Conservation (phyloP, 1,140 invertebrate species). For the Chionoecetes opilio region DNA sequence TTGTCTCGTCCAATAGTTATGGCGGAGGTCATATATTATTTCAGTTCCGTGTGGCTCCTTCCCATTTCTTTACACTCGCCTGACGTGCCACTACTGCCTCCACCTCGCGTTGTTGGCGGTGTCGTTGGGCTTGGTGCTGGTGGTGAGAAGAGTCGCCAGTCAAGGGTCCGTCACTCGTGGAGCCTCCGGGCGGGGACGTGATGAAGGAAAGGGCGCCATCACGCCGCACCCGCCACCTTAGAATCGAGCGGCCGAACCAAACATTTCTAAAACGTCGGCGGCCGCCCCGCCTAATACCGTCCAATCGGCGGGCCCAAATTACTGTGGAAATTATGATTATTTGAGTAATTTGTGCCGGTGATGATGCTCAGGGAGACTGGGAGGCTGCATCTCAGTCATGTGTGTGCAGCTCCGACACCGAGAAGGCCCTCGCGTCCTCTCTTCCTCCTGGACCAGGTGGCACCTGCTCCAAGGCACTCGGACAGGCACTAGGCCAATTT, state of each 20-base stretch:
- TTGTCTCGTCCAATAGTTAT: constrained; percentile 76
- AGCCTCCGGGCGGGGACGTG: neutral
- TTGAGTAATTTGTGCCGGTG: constrained; percentile 80
- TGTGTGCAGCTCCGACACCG: constrained; percentile 71
- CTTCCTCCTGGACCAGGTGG: neutral
- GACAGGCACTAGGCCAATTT: neutral
- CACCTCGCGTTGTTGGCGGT: neutral
- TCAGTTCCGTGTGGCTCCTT: constrained; percentile 74
- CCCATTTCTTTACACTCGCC: constrained; percentile 76
- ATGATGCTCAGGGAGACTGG: constrained; percentile 71
- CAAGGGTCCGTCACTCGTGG: neutral
- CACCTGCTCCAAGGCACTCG: constrained; percentile 32
- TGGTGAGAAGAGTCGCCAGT: neutral
- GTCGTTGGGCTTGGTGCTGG: neutral
- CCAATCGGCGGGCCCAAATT: constrained; percentile 77
- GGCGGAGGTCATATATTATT: constrained; percentile 77
- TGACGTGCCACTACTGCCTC: neutral
- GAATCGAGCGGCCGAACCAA: constrained; percentile 37
- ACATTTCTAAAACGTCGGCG: constrained; percentile 62
- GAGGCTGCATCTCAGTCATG: constrained; percentile 78
- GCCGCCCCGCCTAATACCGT: constrained; percentile 73
- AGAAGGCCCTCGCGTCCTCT: constrained; percentile 62
- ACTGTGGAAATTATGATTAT: constrained; percentile 80
- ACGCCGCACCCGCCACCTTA: neutral
- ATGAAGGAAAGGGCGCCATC: neutral